Conservation (phyloP, 2,888 invertebrate species). For the Troides aeacus region DNA sequence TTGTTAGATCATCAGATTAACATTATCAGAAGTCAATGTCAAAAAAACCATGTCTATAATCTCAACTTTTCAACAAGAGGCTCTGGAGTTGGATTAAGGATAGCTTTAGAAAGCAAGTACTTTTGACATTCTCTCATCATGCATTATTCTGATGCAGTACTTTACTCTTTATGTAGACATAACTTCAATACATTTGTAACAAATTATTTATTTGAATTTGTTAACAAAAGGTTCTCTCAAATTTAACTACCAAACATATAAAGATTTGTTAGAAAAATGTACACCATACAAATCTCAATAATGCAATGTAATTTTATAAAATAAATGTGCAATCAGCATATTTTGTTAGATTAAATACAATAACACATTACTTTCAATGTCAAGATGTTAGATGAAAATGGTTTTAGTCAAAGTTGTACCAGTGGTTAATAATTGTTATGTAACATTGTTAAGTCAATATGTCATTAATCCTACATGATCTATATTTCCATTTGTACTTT, state of each 20-base stretch:
- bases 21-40: too few species aligned
- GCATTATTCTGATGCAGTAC: not conserved
- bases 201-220: not conserved
- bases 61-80: too few species aligned
- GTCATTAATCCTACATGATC: slow-evolving; percentile 30
- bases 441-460: slow-evolving; percentile 53
- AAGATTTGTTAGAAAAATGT: too few species aligned
- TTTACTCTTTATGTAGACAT: not conserved
- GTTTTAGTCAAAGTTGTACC: not conserved
- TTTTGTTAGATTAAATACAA: slow-evolving; percentile 1
- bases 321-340: not conserved
- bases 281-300: too few species aligned
- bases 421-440: slow-evolving; percentile 39
- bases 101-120: not conserved
- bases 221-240: too few species aligned
- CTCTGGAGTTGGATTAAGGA: too few species aligned
- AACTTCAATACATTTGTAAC: slow-evolving; percentile 17
- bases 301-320: too few species aligned
- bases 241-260: too few species aligned
- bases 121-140: not conserved
- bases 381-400: slow-evolving; percentile 31
- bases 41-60: too few species aligned
- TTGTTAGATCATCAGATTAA: too few species aligned
- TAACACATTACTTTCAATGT: slow-evolving; percentile 32
- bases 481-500: not conserved